Percentiles rank a stretch among this genome's conserved stretches.
Evolutionary conservation across 2,113 vertebrate genomes (phyloP).

Genomic region (Cettia cetti): DNA sequence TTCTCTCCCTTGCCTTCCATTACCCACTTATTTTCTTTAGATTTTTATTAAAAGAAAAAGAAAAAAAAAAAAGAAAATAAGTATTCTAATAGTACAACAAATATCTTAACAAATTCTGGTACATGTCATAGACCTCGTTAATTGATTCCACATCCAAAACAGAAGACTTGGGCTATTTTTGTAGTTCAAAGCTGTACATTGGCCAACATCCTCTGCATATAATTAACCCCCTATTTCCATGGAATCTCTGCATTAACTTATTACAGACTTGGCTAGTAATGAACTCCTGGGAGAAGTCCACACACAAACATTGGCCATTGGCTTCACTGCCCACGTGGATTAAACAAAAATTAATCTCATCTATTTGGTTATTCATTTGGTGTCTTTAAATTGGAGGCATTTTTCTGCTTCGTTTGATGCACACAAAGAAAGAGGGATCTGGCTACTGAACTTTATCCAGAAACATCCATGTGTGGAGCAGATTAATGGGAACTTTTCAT

Average conservation of each 20-base stretch:
- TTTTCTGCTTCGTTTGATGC: conserved; percentile 69
- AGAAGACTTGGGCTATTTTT: conserved; percentile 42
- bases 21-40: conserved; percentile 30
- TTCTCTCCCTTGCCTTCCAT: background rate
- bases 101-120: conserved; percentile 6
- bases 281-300: conserved; percentile 9
- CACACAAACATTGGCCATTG: conserved; percentile 28
- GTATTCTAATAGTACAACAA: background rate
- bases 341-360: conserved; percentile 58
- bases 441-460: conserved; percentile 67
- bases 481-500: conserved; percentile 69
- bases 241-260: conserved; percentile 41
- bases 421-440: conserved; percentile 55
- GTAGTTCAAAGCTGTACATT: conserved; percentile 41
- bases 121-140: conserved; percentile 18
- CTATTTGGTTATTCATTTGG: conserved; percentile 63
- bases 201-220: conserved; percentile 32
- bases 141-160: conserved; percentile 60
- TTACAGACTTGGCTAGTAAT: conserved; percentile 27
- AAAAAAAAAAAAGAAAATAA: background rate
- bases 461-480: conserved; percentile 70
- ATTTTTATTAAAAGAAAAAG: background rate
- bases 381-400: conserved; percentile 61
- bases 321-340: conserved; percentile 12
- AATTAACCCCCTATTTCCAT: conserved; percentile 55